Evolutionary conservation across 2,888 invertebrate genomes (phyloP), one percentile per base, ranked within the genome.

Genomic region (Meghimatium bilineatum): DNA sequence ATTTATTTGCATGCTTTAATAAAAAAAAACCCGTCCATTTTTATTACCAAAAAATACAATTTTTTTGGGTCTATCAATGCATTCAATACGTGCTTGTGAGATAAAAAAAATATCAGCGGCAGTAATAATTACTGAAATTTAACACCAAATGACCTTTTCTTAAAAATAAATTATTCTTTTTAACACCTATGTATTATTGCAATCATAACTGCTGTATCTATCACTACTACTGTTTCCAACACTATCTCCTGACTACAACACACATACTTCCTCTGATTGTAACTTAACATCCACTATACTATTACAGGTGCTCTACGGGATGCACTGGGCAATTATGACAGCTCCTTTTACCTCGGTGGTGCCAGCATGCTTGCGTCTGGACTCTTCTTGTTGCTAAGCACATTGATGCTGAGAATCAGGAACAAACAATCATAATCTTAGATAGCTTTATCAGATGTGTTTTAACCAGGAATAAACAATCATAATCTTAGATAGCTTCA

Each of bases 321-420:
- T 72, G 34, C 72, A 36, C 56, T 72, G 1, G 80, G 80, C 44
- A 71, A n/a, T 52, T 80, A 71, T 26, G 80, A 80, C 60, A 56
- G 52, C 56, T 63, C 80, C 71, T 80, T 80, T 36, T 80, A 80
- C 56, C 56, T 80, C 2, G 71, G 80, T 36, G 72, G 80, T 26
- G 79, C 79, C 6, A 32, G 79, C 67, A 79, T 79, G 79, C 0
- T 79, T 49, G 66, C 49, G 49, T 26, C 79, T 5, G 79, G 67
- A 20, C 10, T 79, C 38, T 10, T 79, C 5, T n/a, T 79, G 49
- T 2, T 49, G 17, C 34, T 67, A 26, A 79, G 79, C 36, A 79
- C 32, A 17, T 2, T 79, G 17, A 32, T 79, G 1, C 44, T 67
- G 1, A 32, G 49, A 63, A 29, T 79, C 10, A 26, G 67, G 3